Evolutionary conservation across 2,113 vertebrate species (phyloP), one percentile per base, ranked within the genome.

Genomic region (Trichechus manatus): DNA sequence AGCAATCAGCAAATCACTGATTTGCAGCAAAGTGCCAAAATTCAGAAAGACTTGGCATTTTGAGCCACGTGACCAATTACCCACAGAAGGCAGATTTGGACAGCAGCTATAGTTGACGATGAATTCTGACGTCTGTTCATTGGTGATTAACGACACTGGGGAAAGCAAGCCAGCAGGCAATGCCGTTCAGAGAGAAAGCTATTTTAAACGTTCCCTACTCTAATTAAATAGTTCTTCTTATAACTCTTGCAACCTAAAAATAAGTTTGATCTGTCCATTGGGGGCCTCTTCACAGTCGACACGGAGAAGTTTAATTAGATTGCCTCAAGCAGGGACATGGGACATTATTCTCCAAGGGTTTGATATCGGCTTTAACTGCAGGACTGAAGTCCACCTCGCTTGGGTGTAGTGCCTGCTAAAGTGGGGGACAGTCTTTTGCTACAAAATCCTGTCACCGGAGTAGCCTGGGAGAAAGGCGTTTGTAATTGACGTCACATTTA

Each of bases 191-290:
- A 98, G 96, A 98, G 95, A 96, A 72, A 98, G 95, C 92, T 98
- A 99, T 98, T 98, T 98, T 97, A 98, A 98, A 98, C 97, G 98
- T 97, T 96, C 97, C 96, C 90, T 78, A 92, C 97, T 98, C 96
- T 98, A 98, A 98, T 99, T 98, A 98, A 98, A 97, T 97, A 96
- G 98, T 98, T 98, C 97, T 98, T 98, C 92, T 98, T 97, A 97
- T 96, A 97, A 98, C 92, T 96, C 70, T 97, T 83, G 29, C 87
- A 97, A 86, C 68, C 94, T 91, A 97, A 98, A 98, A 98, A 91
- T 89, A 87, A 14, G 79, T 19, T 98, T 96, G 89, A 96, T 97
- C 94, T 97, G 84, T 83, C 97, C 94, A 91, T 70, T 93, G 97
- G 96, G 96, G 98, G 97, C 70, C 97, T 98, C 93, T 93, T 94